Base-by-base conservation (phyloP, 2,797 vertebrate genomes). In the Semaprochilodus insignis region DNA sequence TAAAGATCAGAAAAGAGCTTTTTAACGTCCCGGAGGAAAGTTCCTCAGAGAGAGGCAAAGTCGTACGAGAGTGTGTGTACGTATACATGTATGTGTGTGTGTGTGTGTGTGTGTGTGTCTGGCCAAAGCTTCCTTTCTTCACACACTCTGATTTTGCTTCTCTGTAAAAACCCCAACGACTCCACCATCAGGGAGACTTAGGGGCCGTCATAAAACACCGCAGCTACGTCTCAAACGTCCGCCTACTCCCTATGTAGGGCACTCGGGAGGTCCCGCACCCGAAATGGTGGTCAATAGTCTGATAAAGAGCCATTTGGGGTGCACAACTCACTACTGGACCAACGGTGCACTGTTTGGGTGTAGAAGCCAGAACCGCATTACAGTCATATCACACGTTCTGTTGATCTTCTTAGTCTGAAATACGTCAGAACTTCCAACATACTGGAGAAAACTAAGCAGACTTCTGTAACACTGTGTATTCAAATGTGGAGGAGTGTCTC, bases 11-110 rank as follows among this genome's bases (percentile, higher is more conserved):
- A 23, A 51, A 80, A 71, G 25, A 15, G 17, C 25, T 77, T 21
- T 51, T 62, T 63, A 27, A 25, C 14, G n/a, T n/a, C 13, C 54
- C 0, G 34, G 7, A 44, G 34, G 34, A 40, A 17, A 19, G 1
- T 17, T 60, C 59, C 59, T 60, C 23, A 13, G 48, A 55, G 54
- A 55, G 54, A 3, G 54, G 54, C 5, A 69, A 19, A 55, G 27
- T 2, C 23, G 21, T 10, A 17, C 15, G 16, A 23, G 21, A 21
- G 23, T 6, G 31, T 80, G 86, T 85, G 54, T 87, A 86, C 81
- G 77, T 81, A n/a, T n/a, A n/a, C n/a, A n/a, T n/a, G n/a, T n/a
- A 81, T 85, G 60, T 67, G 84, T 81, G 81, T 84, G 81, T 86
- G 77, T 78, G 6, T 13, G 44, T 48, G 15, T 36, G 25, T 4